phyloP scores from a whole-genome alignment of 2,797 vertebrate species.

The Buceros bicornis region DNA sequence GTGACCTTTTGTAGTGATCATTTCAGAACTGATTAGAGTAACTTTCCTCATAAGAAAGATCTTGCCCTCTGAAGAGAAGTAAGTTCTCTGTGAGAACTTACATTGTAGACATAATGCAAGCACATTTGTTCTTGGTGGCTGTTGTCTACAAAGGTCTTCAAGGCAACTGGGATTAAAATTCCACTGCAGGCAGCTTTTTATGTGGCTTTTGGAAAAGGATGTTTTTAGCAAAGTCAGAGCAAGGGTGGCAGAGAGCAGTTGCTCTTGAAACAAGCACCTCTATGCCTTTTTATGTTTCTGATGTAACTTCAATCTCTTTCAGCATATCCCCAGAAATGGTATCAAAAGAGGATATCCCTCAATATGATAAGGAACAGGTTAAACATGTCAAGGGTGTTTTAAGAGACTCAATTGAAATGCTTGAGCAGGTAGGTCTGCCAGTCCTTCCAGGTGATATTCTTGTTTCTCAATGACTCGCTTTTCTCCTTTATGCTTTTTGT shows the following conservation, averaged over 20 bases:
- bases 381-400: slow-evolving; percentile 88
- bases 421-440: slow-evolving; percentile 88
- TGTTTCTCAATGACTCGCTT: background rate
- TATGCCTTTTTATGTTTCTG: background rate
- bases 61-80: background rate
- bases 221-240: background rate
- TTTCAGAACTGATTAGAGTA: background rate
- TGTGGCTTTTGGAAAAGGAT: background rate
- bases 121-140: background rate
- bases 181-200: background rate
- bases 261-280: background rate
- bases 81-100: background rate
- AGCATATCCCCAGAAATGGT: slow-evolving; percentile 83
- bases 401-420: slow-evolving; percentile 91
- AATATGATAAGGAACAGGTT: slow-evolving; percentile 77
- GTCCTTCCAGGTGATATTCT: background rate
- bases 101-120: background rate
- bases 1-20: background rate
- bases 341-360: slow-evolving; percentile 74
- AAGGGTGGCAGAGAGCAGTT: background rate
- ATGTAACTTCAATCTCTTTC: slow-evolving; percentile 56
- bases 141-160: background rate
- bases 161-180: background rate
- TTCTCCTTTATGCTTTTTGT: background rate
- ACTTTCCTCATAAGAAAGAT: background rate